Conservation (phyloP, 2,797 vertebrate species). For the Paramormyrops hopkinsi region DNA sequence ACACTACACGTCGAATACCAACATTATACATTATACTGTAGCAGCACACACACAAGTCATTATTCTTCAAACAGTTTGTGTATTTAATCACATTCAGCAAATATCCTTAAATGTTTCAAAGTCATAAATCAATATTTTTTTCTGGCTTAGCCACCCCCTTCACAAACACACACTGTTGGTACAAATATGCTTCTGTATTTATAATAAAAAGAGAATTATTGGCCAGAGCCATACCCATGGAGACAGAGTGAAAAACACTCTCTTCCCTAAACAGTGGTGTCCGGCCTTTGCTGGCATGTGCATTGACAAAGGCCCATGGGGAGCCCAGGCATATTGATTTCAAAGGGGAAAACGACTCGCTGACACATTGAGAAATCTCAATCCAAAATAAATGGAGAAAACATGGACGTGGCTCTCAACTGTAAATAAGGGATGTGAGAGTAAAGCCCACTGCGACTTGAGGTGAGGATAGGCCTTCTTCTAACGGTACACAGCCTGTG, state of each 20-base stretch:
- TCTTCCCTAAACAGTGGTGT: neutral
- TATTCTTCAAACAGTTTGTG: neutral
- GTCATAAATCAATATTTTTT: constrained; percentile 1
- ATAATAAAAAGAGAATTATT: constrained; percentile 12
- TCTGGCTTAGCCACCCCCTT: neutral
- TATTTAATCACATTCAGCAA: neutral
- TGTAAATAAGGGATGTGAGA: constrained; percentile 9
- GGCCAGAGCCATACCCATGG: neutral
- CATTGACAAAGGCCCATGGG: neutral
- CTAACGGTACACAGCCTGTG: neutral
- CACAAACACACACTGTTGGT: neutral
- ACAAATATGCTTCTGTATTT: neutral
- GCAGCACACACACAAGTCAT: neutral
- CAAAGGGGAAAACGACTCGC: neutral
- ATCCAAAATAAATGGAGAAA: constrained; percentile 17
- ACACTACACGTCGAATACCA: neutral
- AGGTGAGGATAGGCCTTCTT: neutral
- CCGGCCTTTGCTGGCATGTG: neutral
- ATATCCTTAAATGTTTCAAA: neutral
- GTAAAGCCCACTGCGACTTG: neutral
- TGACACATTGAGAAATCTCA: constrained; percentile 17
- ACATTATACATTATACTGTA: neutral
- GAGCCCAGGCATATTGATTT: constrained; percentile 2
- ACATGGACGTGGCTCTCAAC: neutral
- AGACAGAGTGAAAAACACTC: constrained; percentile 10